These are phyloP conservation scores for Dasyprocta punctata DNA, from an alignment of 2,113 vertebrate genomes.

Conservation along the genomic window DNA sequence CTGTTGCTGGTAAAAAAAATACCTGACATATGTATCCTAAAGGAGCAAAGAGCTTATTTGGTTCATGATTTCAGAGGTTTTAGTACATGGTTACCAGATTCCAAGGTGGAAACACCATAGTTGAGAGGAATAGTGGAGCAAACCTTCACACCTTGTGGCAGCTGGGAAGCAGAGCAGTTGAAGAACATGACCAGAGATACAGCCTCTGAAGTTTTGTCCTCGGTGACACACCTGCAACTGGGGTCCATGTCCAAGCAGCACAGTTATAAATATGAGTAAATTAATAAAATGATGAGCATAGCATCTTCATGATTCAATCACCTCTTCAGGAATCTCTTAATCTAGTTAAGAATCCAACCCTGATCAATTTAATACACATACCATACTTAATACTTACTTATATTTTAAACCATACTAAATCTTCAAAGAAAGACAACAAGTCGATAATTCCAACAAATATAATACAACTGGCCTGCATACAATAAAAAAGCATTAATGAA, in stretches of 20 bases:
- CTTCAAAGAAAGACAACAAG: neutral
- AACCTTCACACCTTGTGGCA: neutral
- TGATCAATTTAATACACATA: neutral
- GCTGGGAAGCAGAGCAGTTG: neutral
- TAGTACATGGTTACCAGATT: neutral
- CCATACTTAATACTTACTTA: neutral
- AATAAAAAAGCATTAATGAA: neutral
- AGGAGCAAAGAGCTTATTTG: neutral
- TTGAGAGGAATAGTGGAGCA: too few species aligned
- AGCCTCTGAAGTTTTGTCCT: neutral
- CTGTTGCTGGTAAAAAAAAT: neutral
- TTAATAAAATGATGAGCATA: neutral
- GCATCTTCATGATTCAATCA: neutral
- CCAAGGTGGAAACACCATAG: neutral
- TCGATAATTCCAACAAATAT: neutral
- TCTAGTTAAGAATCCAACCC: neutral
- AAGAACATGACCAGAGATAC: neutral
- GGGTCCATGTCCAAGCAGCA: neutral
- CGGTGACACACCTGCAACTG: neutral
- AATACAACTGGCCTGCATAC: neutral
- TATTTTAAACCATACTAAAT: neutral
- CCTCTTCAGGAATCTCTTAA: neutral
- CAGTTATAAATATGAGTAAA: neutral
- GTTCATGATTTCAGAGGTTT: neutral
- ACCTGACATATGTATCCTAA: neutral